Percentiles rank a stretch among this genome's conserved stretches.
phyloP scores from a whole-genome alignment of 2,797 vertebrate genomes.

The Cuculus canorus region DNA sequence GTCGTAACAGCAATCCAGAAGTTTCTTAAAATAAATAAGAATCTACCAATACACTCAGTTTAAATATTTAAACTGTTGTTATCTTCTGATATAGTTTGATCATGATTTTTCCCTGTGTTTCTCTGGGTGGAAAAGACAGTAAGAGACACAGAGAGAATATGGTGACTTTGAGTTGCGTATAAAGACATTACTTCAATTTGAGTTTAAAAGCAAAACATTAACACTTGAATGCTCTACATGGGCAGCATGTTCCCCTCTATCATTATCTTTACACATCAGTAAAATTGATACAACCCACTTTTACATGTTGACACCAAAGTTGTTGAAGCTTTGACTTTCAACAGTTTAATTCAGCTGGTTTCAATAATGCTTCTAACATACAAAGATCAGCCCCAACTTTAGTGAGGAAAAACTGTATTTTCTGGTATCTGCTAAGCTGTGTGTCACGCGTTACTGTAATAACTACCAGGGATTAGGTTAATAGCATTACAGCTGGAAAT shows the following conservation, averaged over 20 bases:
- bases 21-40: neutral
- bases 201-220: neutral
- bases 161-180: neutral
- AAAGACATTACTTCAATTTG: neutral
- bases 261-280: neutral
- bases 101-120: neutral
- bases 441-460: conserved; percentile 46
- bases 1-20: neutral
- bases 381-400: conserved; percentile 47
- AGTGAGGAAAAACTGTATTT: conserved; percentile 39
- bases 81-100: neutral
- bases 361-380: neutral
- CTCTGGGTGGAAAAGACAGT: neutral
- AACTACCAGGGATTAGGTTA: conserved; percentile 64
- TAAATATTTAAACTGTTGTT: neutral
- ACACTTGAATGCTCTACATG: neutral
- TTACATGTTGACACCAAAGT: neutral
- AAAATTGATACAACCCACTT: neutral
- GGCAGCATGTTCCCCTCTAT: neutral
- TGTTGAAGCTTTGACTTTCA: neutral
- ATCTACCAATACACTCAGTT: neutral
- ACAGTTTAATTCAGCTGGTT: conserved; percentile 35
- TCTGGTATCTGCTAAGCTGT: conserved; percentile 35
- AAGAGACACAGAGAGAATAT: neutral
- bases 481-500: conserved; percentile 62